phyloP scores from a whole-genome alignment of 2,113 vertebrate genomes.

The Sterrhoptilus dennistouni region DNA sequence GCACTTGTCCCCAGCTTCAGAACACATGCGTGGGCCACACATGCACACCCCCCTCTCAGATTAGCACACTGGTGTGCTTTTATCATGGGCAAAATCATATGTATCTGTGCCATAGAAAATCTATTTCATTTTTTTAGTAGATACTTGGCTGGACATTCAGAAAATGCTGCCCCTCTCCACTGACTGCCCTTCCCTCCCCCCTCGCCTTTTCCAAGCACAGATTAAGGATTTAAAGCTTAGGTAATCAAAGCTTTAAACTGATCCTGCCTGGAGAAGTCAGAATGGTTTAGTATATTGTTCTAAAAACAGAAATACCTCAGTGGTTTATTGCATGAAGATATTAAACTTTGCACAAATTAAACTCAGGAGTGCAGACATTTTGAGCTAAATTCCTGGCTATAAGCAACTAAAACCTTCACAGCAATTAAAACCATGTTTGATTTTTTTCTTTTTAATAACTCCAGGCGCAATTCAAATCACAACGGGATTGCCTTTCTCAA shows the following conservation, averaged over 20 bases:
- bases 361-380: slow-evolving; percentile 10
- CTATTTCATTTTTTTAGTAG: not conserved
- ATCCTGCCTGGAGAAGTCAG: slow-evolving; percentile 28
- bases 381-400: slow-evolving; percentile 3
- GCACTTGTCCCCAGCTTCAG: slow-evolving; percentile 70
- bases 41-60: not conserved
- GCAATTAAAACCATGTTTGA: slow-evolving; percentile 4
- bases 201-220: not conserved
- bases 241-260: slow-evolving; percentile 47
- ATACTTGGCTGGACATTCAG: not conserved
- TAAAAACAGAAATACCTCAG: slow-evolving; percentile 5
- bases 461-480: not conserved
- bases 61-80: not conserved
- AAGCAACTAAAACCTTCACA: slow-evolving; percentile 1
- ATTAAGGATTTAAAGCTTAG: slow-evolving; percentile 46
- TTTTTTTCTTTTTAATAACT: not conserved
- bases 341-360: slow-evolving; percentile 37
- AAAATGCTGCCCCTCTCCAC: not conserved
- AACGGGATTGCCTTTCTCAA: not conserved
- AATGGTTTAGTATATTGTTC: not conserved
- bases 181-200: not conserved
- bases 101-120: not conserved
- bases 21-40: not conserved
- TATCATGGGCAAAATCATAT: not conserved
- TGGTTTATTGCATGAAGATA: slow-evolving; percentile 40